Evolutionary conservation across 2,888 invertebrate genomes (phyloP).

Genomic region (Ophioninae sp.): DNA sequence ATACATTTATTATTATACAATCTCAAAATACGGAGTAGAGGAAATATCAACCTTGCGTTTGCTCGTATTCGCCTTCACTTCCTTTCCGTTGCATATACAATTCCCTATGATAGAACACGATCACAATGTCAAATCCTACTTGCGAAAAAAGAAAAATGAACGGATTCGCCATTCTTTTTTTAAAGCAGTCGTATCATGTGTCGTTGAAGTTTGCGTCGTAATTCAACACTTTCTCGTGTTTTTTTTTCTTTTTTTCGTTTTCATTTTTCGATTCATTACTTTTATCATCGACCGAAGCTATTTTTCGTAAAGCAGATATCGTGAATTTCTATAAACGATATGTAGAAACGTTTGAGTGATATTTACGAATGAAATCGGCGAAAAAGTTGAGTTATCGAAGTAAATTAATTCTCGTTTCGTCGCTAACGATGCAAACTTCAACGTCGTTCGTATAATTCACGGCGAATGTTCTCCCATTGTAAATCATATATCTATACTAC

Average conservation of each 20-base stretch:
- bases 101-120: slow-evolving; percentile 51
- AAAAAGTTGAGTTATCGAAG: background rate
- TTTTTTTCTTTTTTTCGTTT: too few relatives aligned
- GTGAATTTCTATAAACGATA: too few relatives aligned
- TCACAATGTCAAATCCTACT: slow-evolving; percentile 58
- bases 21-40: slow-evolving; percentile 70
- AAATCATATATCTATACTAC: slow-evolving; percentile 44
- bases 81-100: slow-evolving; percentile 14
- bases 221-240: too few relatives aligned
- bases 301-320: too few relatives aligned
- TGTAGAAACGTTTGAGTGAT: background rate
- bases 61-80: background rate
- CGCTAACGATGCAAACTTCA: too few relatives aligned
- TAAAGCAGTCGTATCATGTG: background rate
- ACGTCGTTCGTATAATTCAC: background rate
- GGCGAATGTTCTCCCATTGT: slow-evolving; percentile 11
- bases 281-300: too few relatives aligned
- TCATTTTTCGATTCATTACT: too few relatives aligned
- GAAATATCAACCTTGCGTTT: slow-evolving; percentile 54
- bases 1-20: slow-evolving; percentile 69
- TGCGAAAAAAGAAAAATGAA: slow-evolving; percentile 49
- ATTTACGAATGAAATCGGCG: background rate
- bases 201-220: too few relatives aligned
- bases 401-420: too few relatives aligned
- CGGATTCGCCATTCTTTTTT: slow-evolving; percentile 8